Evolutionary conservation across 2,888 invertebrate species (phyloP), one percentile per base, ranked within the genome.

Genomic region (Salticus scenicus): DNA sequence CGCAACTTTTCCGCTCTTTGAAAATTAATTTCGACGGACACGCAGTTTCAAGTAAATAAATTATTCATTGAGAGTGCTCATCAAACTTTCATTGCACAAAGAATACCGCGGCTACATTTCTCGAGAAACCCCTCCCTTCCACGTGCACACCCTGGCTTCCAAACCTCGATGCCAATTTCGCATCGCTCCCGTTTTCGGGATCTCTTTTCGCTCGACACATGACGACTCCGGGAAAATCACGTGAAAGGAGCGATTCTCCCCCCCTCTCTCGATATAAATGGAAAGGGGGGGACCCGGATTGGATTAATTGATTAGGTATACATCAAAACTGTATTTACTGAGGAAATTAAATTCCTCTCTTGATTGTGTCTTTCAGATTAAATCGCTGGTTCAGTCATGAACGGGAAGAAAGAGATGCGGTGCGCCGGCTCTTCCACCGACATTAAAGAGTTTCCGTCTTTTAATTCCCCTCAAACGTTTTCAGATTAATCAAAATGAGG

Each of bases 221-320:
- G 64, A 30, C 51, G 57, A 57, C 57, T 57, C 57, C 24, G 1
- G 57, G n/a, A 75, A 82, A 64, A 69, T 69, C 82, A 81, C 67
- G 64, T 30, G 71, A 77, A 31, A 28, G 51, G 37, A 41, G 66
- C 27, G 30, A 47, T 7, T 12, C 37, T 12, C 37, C 37, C 37
- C 37, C 37, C 47, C 57, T 20, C 63, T 33, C 42, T 69, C 30
- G 31, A 10, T 41, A 31, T 51, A 71, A 77, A 57, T 57, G 72
- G 63, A 37, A 42, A 67, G 28, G 63, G 27, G 77, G 73, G 69
- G 12, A 37, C 72, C 66, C n/a, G 83, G 74, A 74, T 74, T 74
- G 78, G 78, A 85, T 85, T 85, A 85, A 85, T 85, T 85, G 84
- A 85, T 85, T 85, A 85, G 84, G 74, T 85, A 85, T 83, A 83